Percentiles rank a stretch among this genome's conserved stretches.
Evolutionary conservation across 2,113 vertebrate species (phyloP).

Genomic region (Pyrgilauda ruficollis): DNA sequence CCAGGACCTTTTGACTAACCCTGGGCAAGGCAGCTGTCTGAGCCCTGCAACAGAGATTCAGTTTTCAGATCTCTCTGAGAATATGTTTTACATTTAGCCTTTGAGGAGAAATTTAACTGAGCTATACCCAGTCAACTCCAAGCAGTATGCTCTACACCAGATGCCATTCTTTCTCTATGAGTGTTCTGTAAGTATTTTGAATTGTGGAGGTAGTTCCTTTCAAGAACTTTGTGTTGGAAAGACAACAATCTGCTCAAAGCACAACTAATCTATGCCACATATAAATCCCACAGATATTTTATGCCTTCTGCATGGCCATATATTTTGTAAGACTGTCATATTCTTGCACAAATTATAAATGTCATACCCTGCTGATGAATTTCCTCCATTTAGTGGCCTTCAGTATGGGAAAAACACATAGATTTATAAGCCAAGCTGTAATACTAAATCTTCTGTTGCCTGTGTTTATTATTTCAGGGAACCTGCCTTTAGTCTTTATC

Average conservation of each 20-base stretch:
- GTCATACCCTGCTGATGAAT: background rate
- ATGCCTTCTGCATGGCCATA: background rate
- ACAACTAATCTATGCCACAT: background rate
- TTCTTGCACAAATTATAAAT: background rate
- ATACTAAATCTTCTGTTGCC: conserved; percentile 21
- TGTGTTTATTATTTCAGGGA: background rate
- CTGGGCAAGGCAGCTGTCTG: background rate
- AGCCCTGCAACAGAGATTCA: background rate
- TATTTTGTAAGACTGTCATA: conserved; percentile 1
- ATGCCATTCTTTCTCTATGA: background rate
- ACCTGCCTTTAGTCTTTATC: background rate
- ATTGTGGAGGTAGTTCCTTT: background rate
- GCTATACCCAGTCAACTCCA: background rate
- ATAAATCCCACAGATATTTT: background rate
- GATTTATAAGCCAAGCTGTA: conserved; percentile 13
- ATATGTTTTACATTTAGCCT: background rate
- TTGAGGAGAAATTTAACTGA: background rate
- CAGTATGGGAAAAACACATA: background rate
- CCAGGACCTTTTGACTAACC: background rate
- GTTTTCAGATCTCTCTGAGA: background rate
- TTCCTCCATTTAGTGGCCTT: conserved; percentile 5
- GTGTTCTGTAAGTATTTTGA: background rate
- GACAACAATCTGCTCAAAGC: background rate
- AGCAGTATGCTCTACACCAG: background rate
- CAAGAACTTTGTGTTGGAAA: background rate